These are phyloP conservation scores for Tringa solitaria DNA, from an alignment of 2,113 vertebrate genomes.

Conservation along the genomic window DNA sequence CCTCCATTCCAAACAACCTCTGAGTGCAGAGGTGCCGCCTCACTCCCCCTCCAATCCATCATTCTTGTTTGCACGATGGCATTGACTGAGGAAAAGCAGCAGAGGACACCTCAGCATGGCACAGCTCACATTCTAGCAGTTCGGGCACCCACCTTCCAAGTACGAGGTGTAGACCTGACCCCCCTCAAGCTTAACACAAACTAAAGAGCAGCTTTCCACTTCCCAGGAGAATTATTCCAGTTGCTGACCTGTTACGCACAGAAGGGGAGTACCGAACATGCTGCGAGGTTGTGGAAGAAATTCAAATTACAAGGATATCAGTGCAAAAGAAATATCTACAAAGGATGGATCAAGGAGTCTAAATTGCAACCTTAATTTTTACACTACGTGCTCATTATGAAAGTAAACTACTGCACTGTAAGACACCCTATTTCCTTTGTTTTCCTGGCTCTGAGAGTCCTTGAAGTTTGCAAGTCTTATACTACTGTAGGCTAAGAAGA, in stretches of 20 bases:
- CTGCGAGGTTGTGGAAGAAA: not conserved
- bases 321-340: not conserved
- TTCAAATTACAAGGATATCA: not conserved
- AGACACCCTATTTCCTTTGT: not conserved
- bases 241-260: not conserved
- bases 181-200: not conserved
- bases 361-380: not conserved
- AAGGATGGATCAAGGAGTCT: not conserved
- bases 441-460: not conserved
- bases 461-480: not conserved
- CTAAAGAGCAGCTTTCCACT: not conserved
- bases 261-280: not conserved
- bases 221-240: not conserved
- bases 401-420: not conserved
- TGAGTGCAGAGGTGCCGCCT: not conserved
- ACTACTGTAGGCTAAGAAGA: not conserved
- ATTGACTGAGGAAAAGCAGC: not conserved
- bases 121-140: rapidly evolving
- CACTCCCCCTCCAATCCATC: not conserved
- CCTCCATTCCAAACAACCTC: not conserved
- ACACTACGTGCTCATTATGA: not conserved
- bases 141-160: too few species aligned
- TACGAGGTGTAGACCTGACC: not conserved
- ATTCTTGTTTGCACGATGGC: not conserved
- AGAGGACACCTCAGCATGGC: not conserved